Percentiles rank a stretch among this genome's conserved stretches.
Conservation (phyloP, 2,797 vertebrate genomes). For the Myripristis jacobus region DNA sequence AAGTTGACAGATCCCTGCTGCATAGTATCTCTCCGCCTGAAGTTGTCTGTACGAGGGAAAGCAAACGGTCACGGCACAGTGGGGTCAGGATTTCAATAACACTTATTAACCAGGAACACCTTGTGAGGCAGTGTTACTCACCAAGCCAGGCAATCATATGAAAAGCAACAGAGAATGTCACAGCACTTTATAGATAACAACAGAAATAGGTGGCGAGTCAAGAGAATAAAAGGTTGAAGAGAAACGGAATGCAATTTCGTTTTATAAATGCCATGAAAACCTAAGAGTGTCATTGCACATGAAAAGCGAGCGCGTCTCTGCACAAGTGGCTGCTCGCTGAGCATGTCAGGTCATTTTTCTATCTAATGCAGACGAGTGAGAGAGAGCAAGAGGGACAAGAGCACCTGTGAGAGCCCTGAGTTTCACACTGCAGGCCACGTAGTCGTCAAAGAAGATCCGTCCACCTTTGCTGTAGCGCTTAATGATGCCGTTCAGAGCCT, state of each 20-base stretch:
- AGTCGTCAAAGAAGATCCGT: slow-evolving; percentile 92
- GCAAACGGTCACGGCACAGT: not conserved
- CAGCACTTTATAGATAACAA: not conserved
- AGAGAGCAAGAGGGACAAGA: not conserved
- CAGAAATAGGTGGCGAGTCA: not conserved
- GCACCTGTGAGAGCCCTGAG: slow-evolving; percentile 90
- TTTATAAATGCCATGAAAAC: not conserved
- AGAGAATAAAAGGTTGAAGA: not conserved
- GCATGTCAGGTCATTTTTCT: not conserved
- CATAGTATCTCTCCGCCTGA: slow-evolving; percentile 89
- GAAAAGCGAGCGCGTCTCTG: not conserved
- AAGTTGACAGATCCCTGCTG: slow-evolving; percentile 90
- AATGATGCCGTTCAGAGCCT: slow-evolving; percentile 83
- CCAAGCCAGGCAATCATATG: not conserved
- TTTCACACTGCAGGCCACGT: slow-evolving; percentile 92
- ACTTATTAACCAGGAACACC: not conserved
- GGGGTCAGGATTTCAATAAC: not conserved
- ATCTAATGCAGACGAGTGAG: no score
- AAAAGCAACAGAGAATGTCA: not conserved
- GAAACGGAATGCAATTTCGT: not conserved
- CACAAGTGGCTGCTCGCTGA: slow-evolving; percentile 3
- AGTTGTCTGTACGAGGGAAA: slow-evolving; percentile 82
- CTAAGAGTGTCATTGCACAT: not conserved
- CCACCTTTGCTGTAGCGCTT: slow-evolving; percentile 91
- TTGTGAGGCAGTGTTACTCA: not conserved